phyloP scores from a whole-genome alignment of 2,888 invertebrate genomes.

The Margaritifera margaritifera region DNA sequence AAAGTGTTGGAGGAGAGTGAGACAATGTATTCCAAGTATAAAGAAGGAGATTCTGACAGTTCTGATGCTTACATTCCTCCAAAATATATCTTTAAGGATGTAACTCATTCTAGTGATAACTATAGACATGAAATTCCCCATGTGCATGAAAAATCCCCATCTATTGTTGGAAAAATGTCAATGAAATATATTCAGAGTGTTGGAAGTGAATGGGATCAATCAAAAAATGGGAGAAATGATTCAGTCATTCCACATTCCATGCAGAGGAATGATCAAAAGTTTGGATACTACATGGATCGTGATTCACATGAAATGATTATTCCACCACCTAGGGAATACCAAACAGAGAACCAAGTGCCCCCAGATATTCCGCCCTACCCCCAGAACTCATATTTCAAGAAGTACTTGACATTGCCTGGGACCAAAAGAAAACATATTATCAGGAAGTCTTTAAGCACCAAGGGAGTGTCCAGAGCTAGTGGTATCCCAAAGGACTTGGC shows the following conservation, averaged over 20 bases:
- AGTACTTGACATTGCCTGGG: slow-evolving; percentile 22
- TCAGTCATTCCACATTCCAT: too few relatives aligned
- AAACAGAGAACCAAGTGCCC: too few relatives aligned
- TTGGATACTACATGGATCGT: too few relatives aligned
- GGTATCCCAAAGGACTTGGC: too few relatives aligned
- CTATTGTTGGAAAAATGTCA: slow-evolving; percentile 50
- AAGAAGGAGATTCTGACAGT: slow-evolving; percentile 5
- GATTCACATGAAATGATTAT: too few relatives aligned
- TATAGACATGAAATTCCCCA: slow-evolving; percentile 34
- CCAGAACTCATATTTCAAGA: slow-evolving; percentile 9
- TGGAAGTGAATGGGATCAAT: slow-evolving; percentile 51
- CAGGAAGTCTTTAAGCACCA: too few relatives aligned
- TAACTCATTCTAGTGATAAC: slow-evolving; percentile 37
- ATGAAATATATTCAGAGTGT: slow-evolving; percentile 57
- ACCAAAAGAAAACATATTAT: background rate
- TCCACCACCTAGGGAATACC: too few relatives aligned
- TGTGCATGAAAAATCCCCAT: slow-evolving; percentile 37
- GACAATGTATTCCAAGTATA: background rate
- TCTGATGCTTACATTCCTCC: slow-evolving; percentile 53
- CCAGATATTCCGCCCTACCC: background rate
- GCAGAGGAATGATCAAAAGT: too few relatives aligned
- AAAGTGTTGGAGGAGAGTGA: background rate
- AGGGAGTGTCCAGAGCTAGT: too few relatives aligned
- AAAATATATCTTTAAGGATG: slow-evolving; percentile 52
- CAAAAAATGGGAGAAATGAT: too few relatives aligned